Evolutionary conservation across 1,140 invertebrate species (phyloP), one percentile per base, ranked within the genome.

Genomic region (Berghia stephanieae): DNA sequence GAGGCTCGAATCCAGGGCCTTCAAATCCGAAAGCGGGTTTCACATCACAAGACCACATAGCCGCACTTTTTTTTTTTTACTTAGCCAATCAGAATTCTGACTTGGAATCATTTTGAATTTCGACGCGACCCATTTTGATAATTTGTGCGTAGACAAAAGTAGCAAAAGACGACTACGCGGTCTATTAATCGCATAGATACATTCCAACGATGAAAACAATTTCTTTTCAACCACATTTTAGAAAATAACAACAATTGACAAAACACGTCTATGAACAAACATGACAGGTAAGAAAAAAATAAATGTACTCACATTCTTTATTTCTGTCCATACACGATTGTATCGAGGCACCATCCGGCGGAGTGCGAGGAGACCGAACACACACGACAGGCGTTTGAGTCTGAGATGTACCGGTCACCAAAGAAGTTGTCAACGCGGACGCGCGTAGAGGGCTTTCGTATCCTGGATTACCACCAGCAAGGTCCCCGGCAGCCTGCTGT

Each of bases 261-360:
- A 63, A 6, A 21, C 21, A 73, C 3, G 10, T 27, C 24, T 21
- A 4, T 2, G 4, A 73, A 3, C 13, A 42, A 42, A 5, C 5
- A 24, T 6, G 34, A 4, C 27, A 44, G 34, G n/a, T 40, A 43
- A 43, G 42, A 31, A 2, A 75, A 38, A 44, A 4, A 8, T 5
- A 31, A 44, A n/a, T 18, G 16, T 83, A 93, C 94, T 96, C 90
- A 98, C 96, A 98, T 94, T 98, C 96, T 92, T 98, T 98, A 90
- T 98, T 98, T 87, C 96, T 96, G 89, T 97, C 96, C 93, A 98
- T 96, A 85, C 94, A 92, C 84, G 95, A 94, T 84, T 96, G 95
- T 79, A 97, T 91, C 13, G 96, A 96, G 78, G 95, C 95, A 86
- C 96, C 95, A 90, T 98, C 97, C 83, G 98, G 95, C 86, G 96